These are phyloP conservation scores for Saturnia japonica DNA, from an alignment of 2,888 invertebrate species.

Conservation along the genomic window DNA sequence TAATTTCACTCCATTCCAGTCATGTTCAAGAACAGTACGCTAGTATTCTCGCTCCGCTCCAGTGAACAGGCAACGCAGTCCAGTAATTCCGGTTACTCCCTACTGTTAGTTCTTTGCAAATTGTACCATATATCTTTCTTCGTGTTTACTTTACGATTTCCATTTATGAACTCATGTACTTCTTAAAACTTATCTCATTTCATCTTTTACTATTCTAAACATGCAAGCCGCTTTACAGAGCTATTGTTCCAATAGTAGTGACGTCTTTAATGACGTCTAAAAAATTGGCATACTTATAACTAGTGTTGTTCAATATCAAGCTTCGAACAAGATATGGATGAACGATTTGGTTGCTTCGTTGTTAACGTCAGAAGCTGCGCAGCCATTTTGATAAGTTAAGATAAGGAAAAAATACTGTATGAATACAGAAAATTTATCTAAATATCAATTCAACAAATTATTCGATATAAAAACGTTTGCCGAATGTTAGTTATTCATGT, in stretches of 20 bases:
- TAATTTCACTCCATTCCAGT: background rate
- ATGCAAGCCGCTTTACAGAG: background rate
- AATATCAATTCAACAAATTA: slow-evolving; percentile 6
- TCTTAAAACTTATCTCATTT: background rate
- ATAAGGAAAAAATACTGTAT: background rate
- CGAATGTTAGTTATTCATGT: slow-evolving; percentile 42
- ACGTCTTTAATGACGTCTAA: background rate
- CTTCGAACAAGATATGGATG: background rate
- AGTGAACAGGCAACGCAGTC: background rate
- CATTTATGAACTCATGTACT: background rate
- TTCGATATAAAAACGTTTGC: slow-evolving; percentile 12
- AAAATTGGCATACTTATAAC: background rate
- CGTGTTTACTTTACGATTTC: background rate
- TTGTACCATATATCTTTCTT: background rate
- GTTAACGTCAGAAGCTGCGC: background rate
- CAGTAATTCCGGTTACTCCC: background rate
- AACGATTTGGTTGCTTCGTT: background rate
- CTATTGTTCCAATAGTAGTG: background rate
- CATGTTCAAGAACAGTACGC: background rate
- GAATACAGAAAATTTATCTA: background rate
- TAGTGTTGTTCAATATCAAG: background rate
- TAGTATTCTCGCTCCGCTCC: background rate
- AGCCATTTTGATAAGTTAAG: background rate
- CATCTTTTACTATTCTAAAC: background rate
- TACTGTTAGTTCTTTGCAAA: background rate